Evolutionary conservation across 1,140 invertebrate genomes (phyloP).

Genomic region (Tetramorium simillimum): DNA sequence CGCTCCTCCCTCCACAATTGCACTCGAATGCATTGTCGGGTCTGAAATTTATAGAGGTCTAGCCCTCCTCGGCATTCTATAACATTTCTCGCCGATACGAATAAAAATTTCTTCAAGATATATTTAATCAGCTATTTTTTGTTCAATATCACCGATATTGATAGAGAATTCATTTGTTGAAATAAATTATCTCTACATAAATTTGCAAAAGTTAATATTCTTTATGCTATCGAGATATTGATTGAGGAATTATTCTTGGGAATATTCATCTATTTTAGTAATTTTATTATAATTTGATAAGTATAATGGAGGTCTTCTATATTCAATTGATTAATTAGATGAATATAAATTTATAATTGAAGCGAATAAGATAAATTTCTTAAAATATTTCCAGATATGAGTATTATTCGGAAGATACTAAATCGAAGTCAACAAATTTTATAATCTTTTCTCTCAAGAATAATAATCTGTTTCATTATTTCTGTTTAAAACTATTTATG

Average conservation of each 20-base stretch:
- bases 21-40: background rate
- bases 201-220: background rate
- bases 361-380: background rate
- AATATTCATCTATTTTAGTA: background rate
- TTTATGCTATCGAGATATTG: background rate
- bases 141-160: background rate
- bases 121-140: background rate
- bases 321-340: background rate
- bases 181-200: background rate
- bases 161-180: background rate
- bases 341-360: background rate
- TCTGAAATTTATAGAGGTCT: background rate
- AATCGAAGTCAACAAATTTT: background rate
- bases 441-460: background rate
- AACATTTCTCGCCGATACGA: background rate
- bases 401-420: background rate
- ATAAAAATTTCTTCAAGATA: background rate
- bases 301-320: background rate
- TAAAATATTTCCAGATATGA: background rate
- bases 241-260: conserved; percentile 12
- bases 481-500: background rate
- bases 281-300: background rate
- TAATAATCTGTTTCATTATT: background rate
- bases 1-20: background rate
- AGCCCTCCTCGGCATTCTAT: background rate